phyloP scores from a whole-genome alignment of 2,888 invertebrate genomes.

The Calameuta pallipes region DNA sequence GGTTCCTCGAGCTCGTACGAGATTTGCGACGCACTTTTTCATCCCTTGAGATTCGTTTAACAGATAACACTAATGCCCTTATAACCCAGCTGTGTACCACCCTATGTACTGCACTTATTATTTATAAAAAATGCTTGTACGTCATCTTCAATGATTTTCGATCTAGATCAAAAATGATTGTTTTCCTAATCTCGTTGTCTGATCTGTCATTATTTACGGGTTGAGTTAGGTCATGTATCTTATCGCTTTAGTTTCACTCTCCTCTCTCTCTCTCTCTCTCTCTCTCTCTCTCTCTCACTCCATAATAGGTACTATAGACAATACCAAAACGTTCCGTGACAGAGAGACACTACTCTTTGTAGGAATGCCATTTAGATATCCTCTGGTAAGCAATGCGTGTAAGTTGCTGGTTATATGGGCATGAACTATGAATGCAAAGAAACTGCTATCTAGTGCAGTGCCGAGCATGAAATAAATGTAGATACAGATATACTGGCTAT shows the following conservation, averaged over 20 bases:
- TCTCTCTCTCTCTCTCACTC: too few species aligned
- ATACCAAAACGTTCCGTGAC: constrained; percentile 11
- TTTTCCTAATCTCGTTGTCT: neutral
- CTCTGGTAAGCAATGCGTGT: constrained; percentile 11
- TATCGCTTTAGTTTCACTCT: constrained; percentile 8
- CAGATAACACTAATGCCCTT: neutral
- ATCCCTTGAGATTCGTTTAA: neutral
- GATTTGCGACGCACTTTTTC: neutral
- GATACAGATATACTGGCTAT: neutral
- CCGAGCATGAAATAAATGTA: neutral
- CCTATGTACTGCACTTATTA: neutral
- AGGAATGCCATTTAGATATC: constrained; percentile 23
- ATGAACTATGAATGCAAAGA: neutral
- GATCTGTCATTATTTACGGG: constrained; percentile 11
- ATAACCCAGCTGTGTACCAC: neutral
- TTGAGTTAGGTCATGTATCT: neutral
- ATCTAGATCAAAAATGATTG: neutral
- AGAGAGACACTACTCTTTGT: constrained; percentile 16
- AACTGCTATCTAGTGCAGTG: neutral
- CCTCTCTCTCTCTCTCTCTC: neutral
- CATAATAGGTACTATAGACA: neutral
- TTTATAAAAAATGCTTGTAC: neutral
- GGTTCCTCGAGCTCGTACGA: neutral
- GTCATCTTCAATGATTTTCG: neutral
- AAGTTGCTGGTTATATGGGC: neutral